A percentile compares a stretch with the other conserved stretches of the same genome.
These are phyloP conservation scores for Nemopilema nomurai DNA, from an alignment of 30 jellyfish, hydroid and myxozoan species.

Conservation along the genomic window DNA sequence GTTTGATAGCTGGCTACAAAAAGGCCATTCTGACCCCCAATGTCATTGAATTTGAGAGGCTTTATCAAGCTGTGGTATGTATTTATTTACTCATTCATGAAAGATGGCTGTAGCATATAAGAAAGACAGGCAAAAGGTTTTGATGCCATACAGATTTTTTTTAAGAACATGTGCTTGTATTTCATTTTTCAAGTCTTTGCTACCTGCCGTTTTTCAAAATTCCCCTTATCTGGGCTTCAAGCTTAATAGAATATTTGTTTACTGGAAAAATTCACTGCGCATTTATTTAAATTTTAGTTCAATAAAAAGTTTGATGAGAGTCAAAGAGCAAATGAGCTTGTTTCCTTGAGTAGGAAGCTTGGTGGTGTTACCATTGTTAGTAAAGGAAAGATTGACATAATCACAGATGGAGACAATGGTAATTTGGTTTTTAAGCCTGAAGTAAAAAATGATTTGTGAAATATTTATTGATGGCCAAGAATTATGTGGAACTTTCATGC, in stretches of 20 bases:
- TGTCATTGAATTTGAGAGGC: slow-evolving; percentile 78
- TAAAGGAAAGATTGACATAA: slow-evolving; percentile 85
- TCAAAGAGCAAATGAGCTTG: slow-evolving; percentile 20
- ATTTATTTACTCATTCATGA: neutral
- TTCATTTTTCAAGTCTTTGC: no score
- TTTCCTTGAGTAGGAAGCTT: slow-evolving; percentile 36
- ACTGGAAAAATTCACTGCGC: neutral
- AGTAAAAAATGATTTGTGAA: neutral
- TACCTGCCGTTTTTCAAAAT: no score
- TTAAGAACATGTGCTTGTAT: no score
- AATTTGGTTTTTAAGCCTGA: neutral
- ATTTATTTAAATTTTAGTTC: slow-evolving; percentile 11
- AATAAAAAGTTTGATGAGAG: slow-evolving; percentile 15
- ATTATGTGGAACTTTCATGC: no score
- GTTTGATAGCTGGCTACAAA: slow-evolving; percentile 43
- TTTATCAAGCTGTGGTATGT: slow-evolving; percentile 73
- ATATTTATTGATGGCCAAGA: slow-evolving; percentile 8
- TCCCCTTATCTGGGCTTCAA: neutral
- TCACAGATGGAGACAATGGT: slow-evolving; percentile 65
- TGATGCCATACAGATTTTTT: no score
- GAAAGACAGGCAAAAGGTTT: no score
- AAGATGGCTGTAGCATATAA: no score
- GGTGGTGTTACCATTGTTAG: slow-evolving; percentile 83
- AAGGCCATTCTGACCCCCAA: slow-evolving; percentile 90
- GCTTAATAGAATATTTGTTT: neutral